A percentile compares a stretch with the other conserved stretches of the same genome.
Conservation (phyloP, 2,113 vertebrate genomes). For the Lichenostomus cassidix region DNA sequence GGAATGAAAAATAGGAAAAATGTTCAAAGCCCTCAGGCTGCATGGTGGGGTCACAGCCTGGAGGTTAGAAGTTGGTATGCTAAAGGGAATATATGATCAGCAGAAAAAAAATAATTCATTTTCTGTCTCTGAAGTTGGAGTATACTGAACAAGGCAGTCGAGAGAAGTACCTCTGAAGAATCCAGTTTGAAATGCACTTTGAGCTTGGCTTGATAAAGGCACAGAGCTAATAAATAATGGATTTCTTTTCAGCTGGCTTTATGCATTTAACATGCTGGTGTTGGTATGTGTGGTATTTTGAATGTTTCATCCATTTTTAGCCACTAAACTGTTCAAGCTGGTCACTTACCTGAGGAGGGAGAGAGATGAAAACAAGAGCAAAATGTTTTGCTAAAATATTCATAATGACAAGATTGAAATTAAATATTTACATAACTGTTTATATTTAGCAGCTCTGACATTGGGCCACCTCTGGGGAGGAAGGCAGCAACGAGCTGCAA, state of each 20-base stretch:
- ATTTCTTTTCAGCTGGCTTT: conserved; percentile 56
- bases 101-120: conserved; percentile 8
- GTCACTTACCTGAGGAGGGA: conserved; percentile 28
- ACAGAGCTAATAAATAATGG: conserved; percentile 63
- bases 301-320: conserved; percentile 47
- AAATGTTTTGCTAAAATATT: conserved; percentile 68
- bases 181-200: conserved; percentile 38
- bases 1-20: background rate
- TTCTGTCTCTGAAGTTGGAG: conserved; percentile 27
- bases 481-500: background rate
- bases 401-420: conserved; percentile 49
- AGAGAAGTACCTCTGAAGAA: conserved; percentile 35
- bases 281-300: background rate
- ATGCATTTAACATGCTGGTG: conserved; percentile 45
- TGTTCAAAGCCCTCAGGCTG: conserved; percentile 31
- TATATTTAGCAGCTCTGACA: conserved; percentile 36
- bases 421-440: conserved; percentile 50
- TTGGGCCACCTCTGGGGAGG: background rate
- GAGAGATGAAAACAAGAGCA: conserved; percentile 32
- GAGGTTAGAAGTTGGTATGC: background rate
- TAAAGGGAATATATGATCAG: conserved; percentile 50
- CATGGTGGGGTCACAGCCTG: background rate
- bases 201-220: conserved; percentile 41
- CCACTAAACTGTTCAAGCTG: conserved; percentile 19
- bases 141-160: conserved; percentile 13